phyloP scores from a whole-genome alignment of 1,140 invertebrate species.

The Mamestra configurata region DNA sequence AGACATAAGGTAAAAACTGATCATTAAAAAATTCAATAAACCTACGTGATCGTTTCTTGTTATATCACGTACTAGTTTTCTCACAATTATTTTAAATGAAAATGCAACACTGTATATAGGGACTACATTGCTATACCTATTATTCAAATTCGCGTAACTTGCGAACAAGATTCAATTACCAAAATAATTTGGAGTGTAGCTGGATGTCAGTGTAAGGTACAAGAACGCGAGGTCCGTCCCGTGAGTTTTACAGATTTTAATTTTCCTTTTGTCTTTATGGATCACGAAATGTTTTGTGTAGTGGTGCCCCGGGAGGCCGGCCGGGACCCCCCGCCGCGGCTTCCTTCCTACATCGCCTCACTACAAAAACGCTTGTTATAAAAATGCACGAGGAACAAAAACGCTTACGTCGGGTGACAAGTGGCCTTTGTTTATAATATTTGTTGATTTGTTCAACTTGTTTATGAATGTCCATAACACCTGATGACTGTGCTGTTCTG shows the following conservation, averaged over 20 bases:
- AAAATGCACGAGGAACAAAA: slow-evolving; percentile 82
- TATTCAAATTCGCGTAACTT: slow-evolving; percentile 20
- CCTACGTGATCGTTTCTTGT: too few species aligned
- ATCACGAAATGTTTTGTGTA: slow-evolving; percentile 86
- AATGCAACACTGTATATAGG: background rate
- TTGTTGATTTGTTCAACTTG: slow-evolving; percentile 81
- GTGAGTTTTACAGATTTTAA: slow-evolving; percentile 81
- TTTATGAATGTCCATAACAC: slow-evolving; percentile 76
- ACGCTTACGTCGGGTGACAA: slow-evolving; percentile 83
- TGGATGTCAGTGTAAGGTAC: slow-evolving; percentile 54
- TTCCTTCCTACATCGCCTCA: slow-evolving; percentile 84
- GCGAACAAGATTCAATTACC: slow-evolving; percentile 44
- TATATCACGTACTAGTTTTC: too few species aligned
- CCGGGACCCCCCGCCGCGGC: slow-evolving; percentile 79
- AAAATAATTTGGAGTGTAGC: slow-evolving; percentile 47
- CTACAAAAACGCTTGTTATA: slow-evolving; percentile 83
- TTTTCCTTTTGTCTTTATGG: slow-evolving; percentile 86
- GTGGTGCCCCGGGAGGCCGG: slow-evolving; percentile 74
- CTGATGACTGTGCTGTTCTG: slow-evolving; percentile 75
- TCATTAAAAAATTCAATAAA: too few species aligned
- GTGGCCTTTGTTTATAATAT: slow-evolving; percentile 84
- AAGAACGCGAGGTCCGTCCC: slow-evolving; percentile 63
- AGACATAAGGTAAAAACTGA: too few species aligned
- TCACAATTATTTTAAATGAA: background rate
- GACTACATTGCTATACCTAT: background rate